Base-by-base conservation (phyloP, 2,888 invertebrate species). In the Eupithecia tripunctaria region DNA sequence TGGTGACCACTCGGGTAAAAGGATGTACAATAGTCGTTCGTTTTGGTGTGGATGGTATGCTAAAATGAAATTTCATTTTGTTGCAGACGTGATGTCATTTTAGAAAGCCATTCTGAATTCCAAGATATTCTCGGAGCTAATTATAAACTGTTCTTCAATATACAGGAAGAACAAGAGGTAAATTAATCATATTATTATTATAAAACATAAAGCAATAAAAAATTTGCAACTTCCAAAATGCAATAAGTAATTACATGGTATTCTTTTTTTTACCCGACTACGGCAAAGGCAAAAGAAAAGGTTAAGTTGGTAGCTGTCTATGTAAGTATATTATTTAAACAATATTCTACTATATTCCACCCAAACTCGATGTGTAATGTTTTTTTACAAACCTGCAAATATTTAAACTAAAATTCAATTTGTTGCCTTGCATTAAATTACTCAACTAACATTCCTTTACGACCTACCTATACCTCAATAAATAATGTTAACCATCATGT, bases 61-160 rank as follows among this genome's bases (percentile, higher is more conserved):
- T 21, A 21, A 10, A n/a, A 21, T 10, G 3, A 1, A 51, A 21
- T 21, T 51, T 10, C 18, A 21, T 56, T 56, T 25, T 56, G 56
- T 84, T 85, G 36, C 83, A 94, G 94, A 68, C 88, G 91, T n/a
- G 77, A 85, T 1, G 84, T 87, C 43, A 95, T 95, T 41, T 72
- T 89, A 0, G 85, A 86, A 0, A 95, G 96, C 27, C 95, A 95
- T 38, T 86, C 87, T 7, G 95, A 96, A 72, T 95, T 97, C 56
- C 86, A 94, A 75, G 85, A 92, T 7, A 89, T 96, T 21, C 90
- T 97, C 76, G 91, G 92, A 38, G 93, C 95, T 4, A 97, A 97
- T 88, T 96, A 96, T 79, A 95, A 95, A 71, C 84, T 97, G 6
- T 97, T 96, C 82, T 96, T 97, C 81, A 96, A 97, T 82, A 93